These are phyloP conservation scores for Masticophis lateralis DNA, from an alignment of 2,797 vertebrate species.

Conservation along the genomic window DNA sequence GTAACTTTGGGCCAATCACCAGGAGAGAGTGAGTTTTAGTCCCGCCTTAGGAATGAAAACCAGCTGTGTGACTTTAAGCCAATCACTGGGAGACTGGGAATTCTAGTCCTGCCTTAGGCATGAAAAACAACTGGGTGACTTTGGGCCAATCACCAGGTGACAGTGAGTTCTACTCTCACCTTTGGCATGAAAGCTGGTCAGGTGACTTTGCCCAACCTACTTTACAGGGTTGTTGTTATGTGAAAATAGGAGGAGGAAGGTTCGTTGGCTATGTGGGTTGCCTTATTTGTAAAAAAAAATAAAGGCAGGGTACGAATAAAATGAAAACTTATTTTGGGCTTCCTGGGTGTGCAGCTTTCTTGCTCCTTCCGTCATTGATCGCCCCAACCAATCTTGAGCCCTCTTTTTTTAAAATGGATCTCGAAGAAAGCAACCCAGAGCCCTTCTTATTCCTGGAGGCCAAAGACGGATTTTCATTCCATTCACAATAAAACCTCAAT, in stretches of 20 bases:
- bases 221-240: background rate
- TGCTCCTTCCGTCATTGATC: background rate
- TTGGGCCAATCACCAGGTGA: too few relatives aligned
- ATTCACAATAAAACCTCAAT: constrained; percentile 24
- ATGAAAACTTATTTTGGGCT: background rate
- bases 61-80: too few relatives aligned
- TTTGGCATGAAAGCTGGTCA: background rate
- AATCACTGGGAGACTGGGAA: too few relatives aligned
- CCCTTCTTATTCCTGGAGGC: constrained; percentile 38
- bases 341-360: background rate
- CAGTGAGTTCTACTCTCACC: too few relatives aligned
- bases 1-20: too few relatives aligned
- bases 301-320: background rate
- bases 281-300: background rate
- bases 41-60: too few relatives aligned
- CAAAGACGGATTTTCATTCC: constrained; percentile 51
- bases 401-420: background rate
- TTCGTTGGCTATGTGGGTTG: background rate
- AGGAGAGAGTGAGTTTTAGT: too few relatives aligned
- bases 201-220: too few relatives aligned
- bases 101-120: too few relatives aligned
- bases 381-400: background rate
- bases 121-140: background rate
- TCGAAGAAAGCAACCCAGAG: background rate
- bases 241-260: background rate